Conservation (phyloP, 2,888 invertebrate genomes). For the Metalampra italica region DNA sequence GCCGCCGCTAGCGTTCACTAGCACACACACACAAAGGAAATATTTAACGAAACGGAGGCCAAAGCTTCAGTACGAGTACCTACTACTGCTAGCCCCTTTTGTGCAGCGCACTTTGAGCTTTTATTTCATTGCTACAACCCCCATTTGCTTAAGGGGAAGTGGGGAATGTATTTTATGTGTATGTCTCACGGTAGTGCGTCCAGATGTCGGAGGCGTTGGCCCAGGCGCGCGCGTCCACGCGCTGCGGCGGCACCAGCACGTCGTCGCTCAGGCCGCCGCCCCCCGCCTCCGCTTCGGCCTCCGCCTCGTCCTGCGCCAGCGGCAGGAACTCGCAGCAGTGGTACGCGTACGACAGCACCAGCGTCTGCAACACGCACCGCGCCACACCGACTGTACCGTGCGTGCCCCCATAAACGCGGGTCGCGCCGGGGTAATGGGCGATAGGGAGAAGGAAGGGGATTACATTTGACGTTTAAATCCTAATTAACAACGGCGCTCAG, state of each 20-base stretch:
- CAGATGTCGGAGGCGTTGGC: slow-evolving; percentile 89
- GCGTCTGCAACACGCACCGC: slow-evolving; percentile 69
- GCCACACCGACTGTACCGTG: neutral
- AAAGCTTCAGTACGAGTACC: no score
- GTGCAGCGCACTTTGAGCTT: no score
- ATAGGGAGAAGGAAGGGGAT: no score
- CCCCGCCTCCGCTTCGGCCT: slow-evolving; percentile 58
- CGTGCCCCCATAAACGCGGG: no score
- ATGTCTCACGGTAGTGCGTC: slow-evolving; percentile 86
- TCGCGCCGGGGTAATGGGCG: no score
- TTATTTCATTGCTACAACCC: no score
- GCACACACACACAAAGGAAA: slow-evolving; percentile 1
- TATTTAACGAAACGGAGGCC: no score
- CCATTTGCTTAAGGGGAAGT: neutral
- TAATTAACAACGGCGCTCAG: no score
- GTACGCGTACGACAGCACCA: slow-evolving; percentile 95
- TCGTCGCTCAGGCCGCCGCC: slow-evolving; percentile 65
- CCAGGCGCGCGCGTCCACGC: slow-evolving; percentile 83
- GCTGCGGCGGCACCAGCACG: slow-evolving; percentile 61
- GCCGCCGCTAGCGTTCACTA: slow-evolving; percentile 54
- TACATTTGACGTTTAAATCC: no score
- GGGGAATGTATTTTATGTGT: no score
- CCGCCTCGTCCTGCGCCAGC: slow-evolving; percentile 78
- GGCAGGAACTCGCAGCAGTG: slow-evolving; percentile 96
- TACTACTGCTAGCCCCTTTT: no score